These are phyloP conservation scores for Oreochromis tanganicae DNA, from an alignment of 2,113 vertebrate genomes.

Conservation along the genomic window DNA sequence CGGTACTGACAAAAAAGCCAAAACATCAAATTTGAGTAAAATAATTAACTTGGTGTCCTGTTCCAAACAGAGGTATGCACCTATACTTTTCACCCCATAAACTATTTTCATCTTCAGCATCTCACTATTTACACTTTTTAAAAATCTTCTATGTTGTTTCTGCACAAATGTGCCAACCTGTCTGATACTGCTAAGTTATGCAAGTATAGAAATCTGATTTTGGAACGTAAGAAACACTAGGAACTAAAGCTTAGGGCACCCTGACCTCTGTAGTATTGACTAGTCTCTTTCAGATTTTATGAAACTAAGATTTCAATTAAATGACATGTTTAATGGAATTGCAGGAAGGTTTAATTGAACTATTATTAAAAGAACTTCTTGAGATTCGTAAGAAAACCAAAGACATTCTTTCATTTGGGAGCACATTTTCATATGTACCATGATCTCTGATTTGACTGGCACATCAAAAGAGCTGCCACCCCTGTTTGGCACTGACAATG, in stretches of 20 bases:
- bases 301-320: not conserved
- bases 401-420: not conserved
- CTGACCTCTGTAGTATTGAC: not conserved
- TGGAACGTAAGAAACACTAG: not conserved
- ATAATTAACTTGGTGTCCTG: not conserved
- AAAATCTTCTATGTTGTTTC: not conserved
- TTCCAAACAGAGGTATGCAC: not conserved
- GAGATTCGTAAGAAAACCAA: not conserved
- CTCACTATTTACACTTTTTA: not conserved
- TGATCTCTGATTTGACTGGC: not conserved
- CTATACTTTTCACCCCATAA: not conserved
- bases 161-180: not conserved
- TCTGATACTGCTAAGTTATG: not conserved
- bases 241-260: not conserved
- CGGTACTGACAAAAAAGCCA: not conserved
- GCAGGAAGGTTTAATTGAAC: not conserved
- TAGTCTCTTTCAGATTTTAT: not conserved
- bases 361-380: not conserved
- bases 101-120: not conserved
- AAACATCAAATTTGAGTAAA: not conserved
- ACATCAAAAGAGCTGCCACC: not conserved
- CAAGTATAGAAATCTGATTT: not conserved
- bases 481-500: not conserved
- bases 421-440: not conserved
- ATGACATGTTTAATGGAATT: not conserved